Conservation (phyloP, 2,888 invertebrate species). For the Brachycybe producta region DNA sequence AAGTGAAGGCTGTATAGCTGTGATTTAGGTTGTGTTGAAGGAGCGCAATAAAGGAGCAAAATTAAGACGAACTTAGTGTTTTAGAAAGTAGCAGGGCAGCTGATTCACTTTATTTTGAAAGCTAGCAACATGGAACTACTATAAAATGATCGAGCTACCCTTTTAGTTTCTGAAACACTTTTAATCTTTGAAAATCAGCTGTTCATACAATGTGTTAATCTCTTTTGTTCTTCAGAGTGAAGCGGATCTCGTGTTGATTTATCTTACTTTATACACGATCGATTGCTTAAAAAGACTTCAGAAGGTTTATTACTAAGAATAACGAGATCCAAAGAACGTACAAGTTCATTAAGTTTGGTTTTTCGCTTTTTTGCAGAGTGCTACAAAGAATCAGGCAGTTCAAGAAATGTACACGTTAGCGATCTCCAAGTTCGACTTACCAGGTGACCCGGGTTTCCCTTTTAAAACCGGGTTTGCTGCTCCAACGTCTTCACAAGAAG, state of each 20-base stretch:
- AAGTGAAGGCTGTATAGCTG: too few species aligned
- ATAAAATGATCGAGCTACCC: neutral
- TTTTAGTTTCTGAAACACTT: neutral
- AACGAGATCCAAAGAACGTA: neutral
- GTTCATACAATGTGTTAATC: neutral
- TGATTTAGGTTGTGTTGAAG: too few species aligned
- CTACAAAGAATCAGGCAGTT: constrained; percentile 66
- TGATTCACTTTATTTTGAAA: too few species aligned
- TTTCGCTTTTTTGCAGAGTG: constrained; percentile 43
- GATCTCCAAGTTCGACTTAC: constrained; percentile 87
- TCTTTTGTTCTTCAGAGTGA: constrained; percentile 60
- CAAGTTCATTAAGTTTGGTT: neutral
- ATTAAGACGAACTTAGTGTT: too few species aligned
- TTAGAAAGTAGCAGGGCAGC: too few species aligned
- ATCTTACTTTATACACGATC: constrained; percentile 90
- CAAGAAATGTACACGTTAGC: constrained; percentile 96
- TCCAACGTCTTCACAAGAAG: constrained; percentile 61
- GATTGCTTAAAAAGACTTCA: constrained; percentile 93
- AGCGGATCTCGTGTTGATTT: constrained; percentile 90
- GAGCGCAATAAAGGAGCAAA: too few species aligned
- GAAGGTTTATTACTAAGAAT: constrained; percentile 40
- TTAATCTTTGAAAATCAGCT: constrained; percentile 3
- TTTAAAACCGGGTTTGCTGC: constrained; percentile 89
- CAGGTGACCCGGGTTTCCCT: constrained; percentile 88
- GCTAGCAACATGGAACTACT: too few species aligned